phyloP scores from a whole-genome alignment of 2,888 invertebrate species.

The Polyommatus iphigenia region DNA sequence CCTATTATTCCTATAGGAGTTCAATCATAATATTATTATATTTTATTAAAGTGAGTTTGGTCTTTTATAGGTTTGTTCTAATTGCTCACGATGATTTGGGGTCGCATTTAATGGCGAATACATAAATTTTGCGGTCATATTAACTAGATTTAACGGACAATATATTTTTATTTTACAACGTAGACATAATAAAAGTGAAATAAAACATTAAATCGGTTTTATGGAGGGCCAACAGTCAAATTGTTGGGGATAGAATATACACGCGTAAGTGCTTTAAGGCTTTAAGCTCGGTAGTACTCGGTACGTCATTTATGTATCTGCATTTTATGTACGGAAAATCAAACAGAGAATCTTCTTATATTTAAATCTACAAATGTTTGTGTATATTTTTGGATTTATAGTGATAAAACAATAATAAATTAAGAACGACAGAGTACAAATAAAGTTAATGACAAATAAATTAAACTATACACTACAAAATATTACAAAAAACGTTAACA shows the following conservation, averaged over 20 bases:
- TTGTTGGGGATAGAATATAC: neutral
- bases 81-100: neutral
- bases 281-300: neutral
- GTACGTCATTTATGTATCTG: neutral
- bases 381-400: neutral
- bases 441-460: no score
- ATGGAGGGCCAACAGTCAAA: neutral
- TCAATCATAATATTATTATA: neutral
- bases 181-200: conserved; percentile 14
- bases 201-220: conserved; percentile 11
- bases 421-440: neutral
- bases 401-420: neutral
- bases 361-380: no score
- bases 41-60: neutral
- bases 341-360: neutral
- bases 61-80: neutral
- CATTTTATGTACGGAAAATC: neutral
- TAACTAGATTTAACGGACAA: conserved; percentile 25
- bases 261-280: neutral
- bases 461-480: no score
- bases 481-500: no score
- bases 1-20: neutral
- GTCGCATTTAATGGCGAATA: neutral
- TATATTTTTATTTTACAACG: conserved; percentile 14
- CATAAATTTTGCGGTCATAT: conserved; percentile 18